Evolutionary conservation across 2,888 invertebrate genomes (phyloP).

Genomic region (Synergus laeviventris): DNA sequence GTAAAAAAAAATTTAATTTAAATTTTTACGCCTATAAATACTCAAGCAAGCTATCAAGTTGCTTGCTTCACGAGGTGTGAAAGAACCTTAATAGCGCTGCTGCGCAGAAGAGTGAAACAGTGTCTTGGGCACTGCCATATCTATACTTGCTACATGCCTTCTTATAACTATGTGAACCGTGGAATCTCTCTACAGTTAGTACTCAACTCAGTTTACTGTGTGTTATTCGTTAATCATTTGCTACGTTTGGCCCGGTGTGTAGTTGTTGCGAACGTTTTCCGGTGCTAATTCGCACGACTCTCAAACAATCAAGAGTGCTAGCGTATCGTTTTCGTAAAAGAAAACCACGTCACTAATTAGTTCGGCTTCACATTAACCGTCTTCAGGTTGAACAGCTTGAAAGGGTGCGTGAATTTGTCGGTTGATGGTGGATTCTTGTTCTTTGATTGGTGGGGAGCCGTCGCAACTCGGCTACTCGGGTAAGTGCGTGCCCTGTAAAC

Average conservation of each 20-base stretch:
- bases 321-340: neutral
- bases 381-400: neutral
- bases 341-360: neutral
- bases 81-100: no score
- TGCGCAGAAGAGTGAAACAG: no score
- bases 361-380: neutral
- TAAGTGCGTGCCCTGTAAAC: constrained; percentile 41
- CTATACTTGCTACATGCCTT: no score
- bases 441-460: neutral
- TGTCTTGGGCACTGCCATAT: no score
- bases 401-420: neutral
- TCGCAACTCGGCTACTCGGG: neutral
- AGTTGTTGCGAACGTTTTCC: neutral
- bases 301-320: neutral
- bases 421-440: neutral
- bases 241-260: neutral
- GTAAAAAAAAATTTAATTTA: no score
- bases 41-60: no score
- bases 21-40: no score
- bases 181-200: no score
- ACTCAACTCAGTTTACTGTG: no score
- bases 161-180: no score
- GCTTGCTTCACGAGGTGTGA: no score
- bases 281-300: neutral
- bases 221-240: no score